These are phyloP conservation scores for Phoxinus dragarum DNA, from an alignment of 2,797 vertebrate species.

Conservation along the genomic window DNA sequence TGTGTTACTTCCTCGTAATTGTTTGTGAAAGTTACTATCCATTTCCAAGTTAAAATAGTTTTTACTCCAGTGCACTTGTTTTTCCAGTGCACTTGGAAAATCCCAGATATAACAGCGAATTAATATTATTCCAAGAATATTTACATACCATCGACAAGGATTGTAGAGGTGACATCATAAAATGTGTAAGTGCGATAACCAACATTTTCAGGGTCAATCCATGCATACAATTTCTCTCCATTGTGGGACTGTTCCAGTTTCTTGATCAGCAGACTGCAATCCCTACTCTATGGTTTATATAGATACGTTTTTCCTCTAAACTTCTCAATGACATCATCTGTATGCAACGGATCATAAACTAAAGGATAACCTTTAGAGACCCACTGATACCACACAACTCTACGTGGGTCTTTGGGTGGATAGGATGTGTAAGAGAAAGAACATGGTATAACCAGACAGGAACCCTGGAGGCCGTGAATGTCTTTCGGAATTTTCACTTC, in stretches of 20 bases:
- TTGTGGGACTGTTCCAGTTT: slow-evolving; percentile 46
- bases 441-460: slow-evolving; percentile 74
- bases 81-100: background rate
- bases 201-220: slow-evolving; percentile 31
- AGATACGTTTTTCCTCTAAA: slow-evolving; percentile 59
- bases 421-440: background rate
- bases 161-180: background rate
- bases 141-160: slow-evolving; percentile 53
- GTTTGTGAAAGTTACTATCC: too few relatives aligned
- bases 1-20: too few relatives aligned
- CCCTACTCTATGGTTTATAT: background rate
- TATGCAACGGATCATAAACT: slow-evolving; percentile 50
- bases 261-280: slow-evolving; percentile 64
- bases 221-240: slow-evolving; percentile 66
- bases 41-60: too few relatives aligned
- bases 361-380: slow-evolving; percentile 34
- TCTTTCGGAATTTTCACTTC: slow-evolving; percentile 55
- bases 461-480: slow-evolving; percentile 60
- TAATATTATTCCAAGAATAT: slow-evolving; percentile 12
- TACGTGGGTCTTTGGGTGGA: background rate
- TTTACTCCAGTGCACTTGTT: too few relatives aligned
- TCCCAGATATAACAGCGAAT: background rate
- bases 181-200: background rate
- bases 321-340: background rate
- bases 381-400: slow-evolving; percentile 71